Base-by-base conservation (phyloP, 2,888 invertebrate species). In the Drosophila cyrtoloma region DNA sequence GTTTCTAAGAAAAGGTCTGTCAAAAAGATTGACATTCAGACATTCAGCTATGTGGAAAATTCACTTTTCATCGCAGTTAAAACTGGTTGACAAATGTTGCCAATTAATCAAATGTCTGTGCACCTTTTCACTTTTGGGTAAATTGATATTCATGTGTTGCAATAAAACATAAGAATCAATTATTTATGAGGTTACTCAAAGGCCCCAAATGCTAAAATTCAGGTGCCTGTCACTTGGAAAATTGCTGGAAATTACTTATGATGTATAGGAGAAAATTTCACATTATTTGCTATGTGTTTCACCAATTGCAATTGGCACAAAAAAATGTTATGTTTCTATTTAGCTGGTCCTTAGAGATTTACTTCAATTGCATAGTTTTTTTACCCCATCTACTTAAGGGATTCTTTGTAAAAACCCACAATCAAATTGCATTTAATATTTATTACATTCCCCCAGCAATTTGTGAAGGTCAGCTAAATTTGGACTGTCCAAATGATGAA, bases 351-450 rank as follows among this genome's bases (percentile, higher is more conserved):
- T 4, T 10, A 22, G 22, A 39, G 2, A 1, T 16, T 22, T 26
- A 28, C 14, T 37, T 6, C 2, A 35, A 10, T 4, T 56, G 39
- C 37, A 73, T 75, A 75, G 67, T 63, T 62, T 50, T 35, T 9
- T 32, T 19, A 3, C 7, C 16, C 28, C 22, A 32, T 32, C 30
- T 61, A 7, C 47, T 30, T 44, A 6, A n/a, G 32, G 51, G 26
- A 30, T n/a, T 56, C 19, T 32, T 71, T 32, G 59, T 63, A 30
- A 47, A 32, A 60, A 56, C 30, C 70, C 86, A 70, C 86, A 84
- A 79, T 83, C 71, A 82, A 85, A 85, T 86, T 82, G 82, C 76
- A 86, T 86, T 86, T 86, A 89, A 82, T 86, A 86, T 86, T 86
- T 75, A 86, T 89, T 76, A 84, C 59, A 64, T 60, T 59, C 53